A percentile compares a stretch with the other conserved stretches of the same genome.
Conservation (phyloP, 30 jellyfish, hydroid and myxozoan genomes). For the Aurelia sp. region DNA sequence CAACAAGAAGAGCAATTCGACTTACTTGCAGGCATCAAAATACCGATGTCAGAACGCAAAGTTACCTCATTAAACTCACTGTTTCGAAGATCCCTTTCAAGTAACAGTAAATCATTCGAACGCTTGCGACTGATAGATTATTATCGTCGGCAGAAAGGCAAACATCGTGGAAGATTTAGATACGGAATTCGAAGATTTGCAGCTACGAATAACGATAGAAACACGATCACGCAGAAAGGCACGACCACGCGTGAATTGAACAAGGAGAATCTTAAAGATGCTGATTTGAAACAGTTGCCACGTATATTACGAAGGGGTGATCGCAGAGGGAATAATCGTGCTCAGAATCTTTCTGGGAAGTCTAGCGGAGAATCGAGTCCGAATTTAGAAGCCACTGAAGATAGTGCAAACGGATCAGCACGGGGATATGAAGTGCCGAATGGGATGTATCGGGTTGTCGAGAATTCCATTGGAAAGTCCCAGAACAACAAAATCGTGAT, state of each 20-base stretch:
- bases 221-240: conserved; percentile 3
- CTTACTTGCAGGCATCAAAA: conserved; percentile 33
- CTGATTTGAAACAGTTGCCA: conserved; percentile 2
- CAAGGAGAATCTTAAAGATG: conserved; percentile 26
- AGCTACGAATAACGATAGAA: background rate
- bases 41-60: conserved; percentile 47
- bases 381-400: conserved; percentile 11
- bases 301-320: conserved; percentile 45
- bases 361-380: background rate
- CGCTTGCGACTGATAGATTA: conserved; percentile 52
- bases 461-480: conserved; percentile 60
- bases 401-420: conserved; percentile 34
- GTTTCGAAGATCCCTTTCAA: conserved; percentile 11
- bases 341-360: conserved; percentile 39
- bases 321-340: conserved; percentile 46
- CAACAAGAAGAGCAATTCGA: conserved; percentile 73
- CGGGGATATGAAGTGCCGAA: conserved; percentile 1
- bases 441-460: conserved; percentile 75
- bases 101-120: conserved; percentile 45
- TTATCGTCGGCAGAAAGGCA: conserved; percentile 47
- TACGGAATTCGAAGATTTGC: conserved; percentile 26
- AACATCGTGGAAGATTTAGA: conserved; percentile 40
- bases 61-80: conserved; percentile 2
- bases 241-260: conserved; percentile 27
- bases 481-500: conserved; percentile 58